These are phyloP conservation scores for Plectrocnemia conspersa DNA, from an alignment of 1,140 invertebrate species.

Conservation along the genomic window DNA sequence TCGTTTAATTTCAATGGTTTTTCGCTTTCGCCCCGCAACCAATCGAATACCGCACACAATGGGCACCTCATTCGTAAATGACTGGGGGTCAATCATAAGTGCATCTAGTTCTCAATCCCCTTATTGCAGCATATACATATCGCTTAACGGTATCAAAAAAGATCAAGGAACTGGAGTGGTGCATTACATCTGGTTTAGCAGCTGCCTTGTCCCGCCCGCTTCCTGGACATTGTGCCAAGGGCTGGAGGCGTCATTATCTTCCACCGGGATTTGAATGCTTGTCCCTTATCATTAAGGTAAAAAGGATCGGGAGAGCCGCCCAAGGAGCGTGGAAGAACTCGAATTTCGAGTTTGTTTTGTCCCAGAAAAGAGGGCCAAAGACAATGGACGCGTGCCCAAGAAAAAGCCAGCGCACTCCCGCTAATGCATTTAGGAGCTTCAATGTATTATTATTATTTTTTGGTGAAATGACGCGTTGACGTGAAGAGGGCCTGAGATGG, in stretches of 20 bases:
- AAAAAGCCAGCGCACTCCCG: constrained; percentile 8
- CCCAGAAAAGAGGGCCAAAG: constrained; percentile 10
- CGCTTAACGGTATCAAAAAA: constrained; percentile 14
- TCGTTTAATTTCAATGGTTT: too few relatives aligned
- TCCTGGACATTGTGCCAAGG: constrained; percentile 32
- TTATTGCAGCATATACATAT: not conserved
- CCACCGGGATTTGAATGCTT: constrained; percentile 27
- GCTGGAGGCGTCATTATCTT: constrained; percentile 27
- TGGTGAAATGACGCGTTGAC: too few relatives aligned
- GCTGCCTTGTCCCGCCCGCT: constrained; percentile 29
- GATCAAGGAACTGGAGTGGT: constrained; percentile 1
- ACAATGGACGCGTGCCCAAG: constrained; percentile 15
- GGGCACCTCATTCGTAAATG: too few relatives aligned
- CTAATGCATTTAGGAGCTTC: constrained; percentile 11
- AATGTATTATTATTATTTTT: too few relatives aligned
- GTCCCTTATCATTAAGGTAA: constrained; percentile 34
- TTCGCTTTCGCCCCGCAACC: too few relatives aligned
- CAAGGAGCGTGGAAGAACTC: constrained; percentile 3
- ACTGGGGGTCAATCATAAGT: constrained; percentile 5
- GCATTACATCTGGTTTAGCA: constrained; percentile 20
- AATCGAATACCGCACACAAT: too few relatives aligned
- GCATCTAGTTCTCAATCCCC: not conserved
- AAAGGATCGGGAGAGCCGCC: constrained; percentile 24
- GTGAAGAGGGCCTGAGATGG: too few relatives aligned
- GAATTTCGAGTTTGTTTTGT: constrained; percentile 20